Conservation (phyloP, 2,797 vertebrate species). For the Harpagifer antarcticus region DNA sequence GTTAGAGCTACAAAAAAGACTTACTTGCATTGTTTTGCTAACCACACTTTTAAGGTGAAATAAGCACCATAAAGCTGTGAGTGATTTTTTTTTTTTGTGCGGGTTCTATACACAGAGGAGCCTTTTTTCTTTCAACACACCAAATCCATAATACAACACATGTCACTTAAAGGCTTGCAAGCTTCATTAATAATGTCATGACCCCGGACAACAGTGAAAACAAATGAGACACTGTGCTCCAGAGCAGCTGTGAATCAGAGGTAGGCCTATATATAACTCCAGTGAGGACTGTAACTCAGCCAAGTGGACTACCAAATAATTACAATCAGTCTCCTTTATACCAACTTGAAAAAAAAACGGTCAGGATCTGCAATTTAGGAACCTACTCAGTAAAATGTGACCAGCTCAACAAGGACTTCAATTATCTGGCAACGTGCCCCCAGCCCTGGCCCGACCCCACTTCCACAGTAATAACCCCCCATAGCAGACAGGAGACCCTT, state of each 20-base stretch:
- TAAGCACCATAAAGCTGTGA: slow-evolving; percentile 15
- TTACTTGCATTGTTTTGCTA: slow-evolving; percentile 13
- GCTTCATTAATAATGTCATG: slow-evolving; percentile 71
- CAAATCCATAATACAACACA: slow-evolving; percentile 47
- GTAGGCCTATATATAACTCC: slow-evolving; percentile 45
- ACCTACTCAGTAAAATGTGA: slow-evolving; percentile 57
- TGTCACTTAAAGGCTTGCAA: slow-evolving; percentile 61
- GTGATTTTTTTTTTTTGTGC: slow-evolving; percentile 11
- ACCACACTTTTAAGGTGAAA: slow-evolving; percentile 29
- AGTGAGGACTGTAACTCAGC: slow-evolving; percentile 64
- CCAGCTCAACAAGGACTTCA: slow-evolving; percentile 69
- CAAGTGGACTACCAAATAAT: slow-evolving; percentile 72
- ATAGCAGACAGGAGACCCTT: slow-evolving; percentile 65
- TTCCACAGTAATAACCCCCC: slow-evolving; percentile 64
- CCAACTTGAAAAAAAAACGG: slow-evolving; percentile 15
- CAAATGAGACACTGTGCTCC: slow-evolving; percentile 70
- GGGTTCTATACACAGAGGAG: slow-evolving; percentile 45
- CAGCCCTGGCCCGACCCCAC: slow-evolving; percentile 45
- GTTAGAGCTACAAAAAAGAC: neutral
- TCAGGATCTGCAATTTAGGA: slow-evolving; percentile 51
- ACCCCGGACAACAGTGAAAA: slow-evolving; percentile 69
- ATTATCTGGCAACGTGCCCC: slow-evolving; percentile 61
- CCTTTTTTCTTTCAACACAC: slow-evolving; percentile 52
- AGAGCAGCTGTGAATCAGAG: slow-evolving; percentile 60
- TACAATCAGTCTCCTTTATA: slow-evolving; percentile 57